These are phyloP conservation scores for Boloria euphrosyne DNA, from an alignment of 2,888 invertebrate species.

Conservation along the genomic window DNA sequence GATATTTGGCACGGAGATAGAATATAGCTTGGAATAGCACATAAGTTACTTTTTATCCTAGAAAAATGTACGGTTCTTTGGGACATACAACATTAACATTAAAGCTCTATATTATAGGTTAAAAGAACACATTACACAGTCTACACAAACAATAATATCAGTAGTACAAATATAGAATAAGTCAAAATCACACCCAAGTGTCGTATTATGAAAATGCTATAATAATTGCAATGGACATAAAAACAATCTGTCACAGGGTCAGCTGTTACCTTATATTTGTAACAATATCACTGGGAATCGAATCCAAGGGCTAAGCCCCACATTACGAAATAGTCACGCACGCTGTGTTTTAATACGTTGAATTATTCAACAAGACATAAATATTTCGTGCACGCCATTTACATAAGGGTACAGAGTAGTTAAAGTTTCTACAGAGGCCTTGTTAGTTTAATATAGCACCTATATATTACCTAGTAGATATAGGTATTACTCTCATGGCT, in stretches of 20 bases:
- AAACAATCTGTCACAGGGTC: slow-evolving; percentile 31
- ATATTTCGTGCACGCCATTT: slow-evolving; percentile 53
- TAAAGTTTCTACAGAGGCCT: neutral
- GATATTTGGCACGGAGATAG: too few relatives aligned
- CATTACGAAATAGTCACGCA: slow-evolving; percentile 45
- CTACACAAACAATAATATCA: too few relatives aligned
- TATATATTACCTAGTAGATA: neutral
- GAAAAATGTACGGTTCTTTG: too few relatives aligned
- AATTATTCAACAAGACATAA: slow-evolving; percentile 61
- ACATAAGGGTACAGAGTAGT: slow-evolving; percentile 44
- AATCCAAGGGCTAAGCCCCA: slow-evolving; percentile 48
- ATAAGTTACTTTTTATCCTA: too few relatives aligned
- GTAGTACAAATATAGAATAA: neutral
- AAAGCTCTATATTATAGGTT: too few relatives aligned
- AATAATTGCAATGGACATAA: slow-evolving; percentile 13
- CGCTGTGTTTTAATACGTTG: slow-evolving; percentile 48
- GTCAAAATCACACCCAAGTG: neutral
- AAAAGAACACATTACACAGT: too few relatives aligned
- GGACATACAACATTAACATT: too few relatives aligned
- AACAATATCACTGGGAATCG: slow-evolving; percentile 45
- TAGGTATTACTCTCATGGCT: too few relatives aligned
- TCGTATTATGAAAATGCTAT: slow-evolving; percentile 6
- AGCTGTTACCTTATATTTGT: slow-evolving; percentile 33
- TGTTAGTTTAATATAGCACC: neutral
- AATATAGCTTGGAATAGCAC: too few relatives aligned